phyloP scores from a whole-genome alignment of 2,113 vertebrate species.

The Cynopterus brachyotis region DNA sequence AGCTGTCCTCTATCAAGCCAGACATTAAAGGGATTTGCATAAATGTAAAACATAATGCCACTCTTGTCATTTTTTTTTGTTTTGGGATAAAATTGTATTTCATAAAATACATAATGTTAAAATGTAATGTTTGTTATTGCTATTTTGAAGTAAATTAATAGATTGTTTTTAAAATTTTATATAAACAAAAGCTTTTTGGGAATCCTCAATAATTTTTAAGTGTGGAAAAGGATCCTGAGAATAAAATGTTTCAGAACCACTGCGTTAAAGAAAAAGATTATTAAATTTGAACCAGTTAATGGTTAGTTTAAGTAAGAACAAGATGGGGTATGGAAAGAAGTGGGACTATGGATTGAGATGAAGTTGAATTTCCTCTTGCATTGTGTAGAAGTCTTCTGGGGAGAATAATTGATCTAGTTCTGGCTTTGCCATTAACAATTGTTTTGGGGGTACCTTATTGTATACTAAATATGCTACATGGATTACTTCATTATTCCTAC shows the following conservation, averaged over 20 bases:
- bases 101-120: constrained; percentile 21
- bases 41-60: background rate
- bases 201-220: background rate
- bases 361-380: background rate
- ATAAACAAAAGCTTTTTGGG: background rate
- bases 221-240: background rate
- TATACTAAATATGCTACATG: background rate
- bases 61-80: background rate
- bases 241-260: background rate
- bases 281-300: background rate
- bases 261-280: background rate
- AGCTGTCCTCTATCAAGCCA: background rate
- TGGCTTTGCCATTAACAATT: background rate
- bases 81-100: constrained; percentile 11
- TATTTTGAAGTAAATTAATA: background rate
- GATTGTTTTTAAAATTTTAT: background rate
- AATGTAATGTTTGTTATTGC: background rate
- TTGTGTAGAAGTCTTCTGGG: background rate
- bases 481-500: background rate
- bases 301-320: background rate
- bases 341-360: background rate
- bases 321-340: background rate
- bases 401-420: background rate
- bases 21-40: background rate
- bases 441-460: background rate